Evolutionary conservation across 2,888 invertebrate species (phyloP).

Genomic region (Perizoma flavofasciatum): DNA sequence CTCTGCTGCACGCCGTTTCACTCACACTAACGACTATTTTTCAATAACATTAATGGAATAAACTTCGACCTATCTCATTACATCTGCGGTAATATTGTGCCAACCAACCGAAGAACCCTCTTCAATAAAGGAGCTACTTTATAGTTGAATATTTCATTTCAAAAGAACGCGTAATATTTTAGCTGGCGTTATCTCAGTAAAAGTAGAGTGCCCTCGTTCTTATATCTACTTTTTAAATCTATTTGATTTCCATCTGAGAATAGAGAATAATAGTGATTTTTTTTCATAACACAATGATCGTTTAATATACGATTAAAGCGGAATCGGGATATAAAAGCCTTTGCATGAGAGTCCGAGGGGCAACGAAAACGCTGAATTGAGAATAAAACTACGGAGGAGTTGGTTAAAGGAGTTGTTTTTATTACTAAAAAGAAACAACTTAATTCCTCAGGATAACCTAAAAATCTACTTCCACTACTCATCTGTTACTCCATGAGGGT

Average conservation of each 20-base stretch:
- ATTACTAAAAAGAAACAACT: too few relatives aligned
- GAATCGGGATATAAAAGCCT: conserved; percentile 46
- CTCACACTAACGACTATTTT: conserved; percentile 70
- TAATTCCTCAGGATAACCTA: too few relatives aligned
- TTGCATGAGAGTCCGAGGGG: conserved; percentile 43
- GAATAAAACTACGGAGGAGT: too few relatives aligned
- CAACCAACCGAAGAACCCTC: conserved; percentile 38
- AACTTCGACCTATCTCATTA: conserved; percentile 49
- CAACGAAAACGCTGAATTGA: conserved; percentile 41
- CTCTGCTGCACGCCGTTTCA: conserved; percentile 44
- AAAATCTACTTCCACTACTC: too few relatives aligned
- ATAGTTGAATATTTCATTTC: conserved; percentile 43
- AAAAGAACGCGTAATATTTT: conserved; percentile 33
- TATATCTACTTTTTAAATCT: conserved; percentile 15
- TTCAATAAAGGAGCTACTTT: conserved; percentile 40
- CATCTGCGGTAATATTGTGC: conserved; percentile 44
- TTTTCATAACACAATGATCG: conserved; percentile 45
- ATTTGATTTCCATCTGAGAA: conserved; percentile 16
- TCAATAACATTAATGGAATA: conserved; percentile 73
- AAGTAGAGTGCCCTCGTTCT: conserved; percentile 25
- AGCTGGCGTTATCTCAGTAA: conserved; percentile 35
- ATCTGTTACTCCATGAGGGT: too few relatives aligned
- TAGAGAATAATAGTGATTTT: conserved; percentile 31
- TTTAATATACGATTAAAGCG: conserved; percentile 49
- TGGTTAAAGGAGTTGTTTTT: too few relatives aligned